A percentile compares a stretch with the other conserved stretches of the same genome.
These are phyloP conservation scores for Exocentrus adspersus DNA, from an alignment of 2,888 invertebrate genomes.

Conservation along the genomic window DNA sequence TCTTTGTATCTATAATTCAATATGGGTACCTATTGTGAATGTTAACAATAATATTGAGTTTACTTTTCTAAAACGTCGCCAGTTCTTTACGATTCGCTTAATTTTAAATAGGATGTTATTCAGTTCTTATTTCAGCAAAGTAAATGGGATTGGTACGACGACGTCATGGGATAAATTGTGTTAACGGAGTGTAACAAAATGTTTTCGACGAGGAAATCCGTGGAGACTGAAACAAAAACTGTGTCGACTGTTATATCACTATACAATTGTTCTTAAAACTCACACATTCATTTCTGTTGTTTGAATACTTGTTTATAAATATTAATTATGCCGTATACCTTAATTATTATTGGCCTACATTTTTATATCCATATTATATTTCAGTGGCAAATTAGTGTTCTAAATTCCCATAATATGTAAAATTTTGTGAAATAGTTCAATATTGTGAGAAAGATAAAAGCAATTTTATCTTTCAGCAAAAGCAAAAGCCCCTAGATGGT, in stretches of 20 bases:
- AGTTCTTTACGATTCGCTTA: neutral
- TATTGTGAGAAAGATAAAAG: constrained; percentile 10
- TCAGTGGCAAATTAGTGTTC: constrained; percentile 7
- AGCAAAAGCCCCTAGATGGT: no score
- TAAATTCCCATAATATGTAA: neutral
- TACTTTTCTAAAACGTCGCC: no score
- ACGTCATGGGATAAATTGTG: neutral
- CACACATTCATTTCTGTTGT: constrained; percentile 39
- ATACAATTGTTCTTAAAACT: constrained; percentile 44
- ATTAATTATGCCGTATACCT: constrained; percentile 5
- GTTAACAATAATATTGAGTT: no score
- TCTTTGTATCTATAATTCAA: no score
- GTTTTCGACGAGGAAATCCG: constrained; percentile 30
- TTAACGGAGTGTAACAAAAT: constrained; percentile 5
- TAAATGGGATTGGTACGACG: neutral
- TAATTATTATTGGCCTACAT: constrained; percentile 27
- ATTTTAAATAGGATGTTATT: no score
- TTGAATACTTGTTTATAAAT: constrained; percentile 34
- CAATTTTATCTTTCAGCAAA: no score
- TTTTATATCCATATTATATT: constrained; percentile 17
- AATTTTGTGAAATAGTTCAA: constrained; percentile 2
- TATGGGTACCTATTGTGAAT: no score
- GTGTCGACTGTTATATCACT: constrained; percentile 44
- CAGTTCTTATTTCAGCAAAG: no score
- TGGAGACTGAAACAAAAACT: constrained; percentile 35